Evolutionary conservation across 1,140 invertebrate species (phyloP), one percentile per base, ranked within the genome.

Genomic region (Agrypnia vestita): DNA sequence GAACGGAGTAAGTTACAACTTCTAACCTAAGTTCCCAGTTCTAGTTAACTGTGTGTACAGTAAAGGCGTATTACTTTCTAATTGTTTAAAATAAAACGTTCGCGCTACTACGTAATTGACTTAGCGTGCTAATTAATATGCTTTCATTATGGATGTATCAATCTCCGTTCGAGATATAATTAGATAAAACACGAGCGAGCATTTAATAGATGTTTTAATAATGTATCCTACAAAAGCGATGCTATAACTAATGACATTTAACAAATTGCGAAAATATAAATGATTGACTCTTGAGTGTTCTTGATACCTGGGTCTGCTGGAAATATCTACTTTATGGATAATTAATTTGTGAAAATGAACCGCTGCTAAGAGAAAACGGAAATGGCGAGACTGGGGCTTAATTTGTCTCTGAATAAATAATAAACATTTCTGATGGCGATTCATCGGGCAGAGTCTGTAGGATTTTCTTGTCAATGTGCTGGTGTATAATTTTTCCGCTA

Each of bases 311-410:
- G 15, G 17, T 59, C 55, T 3, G 15, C 15, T 15, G 0, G 9
- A 12, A 59, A 17, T 59, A 47, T 76, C 21, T 47, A 17, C 56
- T 43, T 76, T 61, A 76, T 76, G 17, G 75, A 62, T 76, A 76
- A 76, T 76, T 76, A 76, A 76, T 76, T 76, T 76, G 25, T 3
- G n/a, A 75, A 76, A 76, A 35, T 35, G 21, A 55, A 62, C 75
- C 75, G 56, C 53, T 46, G 59, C 17, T 43, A 15, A 7, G 11
- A 62, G 55, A 46, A 21, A 76, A 62, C 46, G 75, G 59, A n/a
- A 55, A n/a, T 1, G 55, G 21, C n/a, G 53, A 35, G 59, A 12
- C 59, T 15, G 10, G 7, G 6, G 15, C 17, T 59, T 15, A 59
- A 59, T 21, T 59, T 59, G 15, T 59, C 55, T 1, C 17, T 59